Evolutionary conservation across 2,797 vertebrate species (phyloP).

Genomic region (Sebastes iracundus): DNA sequence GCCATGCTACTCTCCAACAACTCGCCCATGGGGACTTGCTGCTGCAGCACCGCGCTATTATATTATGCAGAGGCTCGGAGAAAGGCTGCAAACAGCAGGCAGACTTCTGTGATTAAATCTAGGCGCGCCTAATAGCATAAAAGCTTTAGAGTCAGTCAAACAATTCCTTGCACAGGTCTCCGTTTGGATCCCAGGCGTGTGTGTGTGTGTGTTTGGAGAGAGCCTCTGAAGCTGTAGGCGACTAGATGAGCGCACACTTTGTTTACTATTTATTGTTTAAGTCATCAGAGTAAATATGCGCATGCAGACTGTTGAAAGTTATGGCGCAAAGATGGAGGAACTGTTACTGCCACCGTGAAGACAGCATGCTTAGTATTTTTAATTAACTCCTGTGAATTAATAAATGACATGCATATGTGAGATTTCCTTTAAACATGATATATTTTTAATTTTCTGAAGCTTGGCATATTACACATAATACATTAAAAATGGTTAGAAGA

Average conservation of each 20-base stretch:
- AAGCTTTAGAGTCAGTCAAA: constrained; percentile 65
- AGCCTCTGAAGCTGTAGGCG: not conserved
- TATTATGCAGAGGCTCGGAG: constrained; percentile 60
- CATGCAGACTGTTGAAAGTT: constrained; percentile 13
- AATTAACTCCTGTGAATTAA: constrained; percentile 47
- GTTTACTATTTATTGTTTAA: constrained; percentile 33
- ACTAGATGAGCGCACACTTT: constrained; percentile 5
- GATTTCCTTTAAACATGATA: not conserved
- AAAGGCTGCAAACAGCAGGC: constrained; percentile 61
- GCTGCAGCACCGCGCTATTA: constrained; percentile 56
- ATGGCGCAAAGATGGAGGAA: constrained; percentile 5
- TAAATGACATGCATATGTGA: constrained; percentile 17
- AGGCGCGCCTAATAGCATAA: constrained; percentile 63
- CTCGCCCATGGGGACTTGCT: constrained; percentile 69
- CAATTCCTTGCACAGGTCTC: constrained; percentile 47
- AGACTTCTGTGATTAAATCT: constrained; percentile 71
- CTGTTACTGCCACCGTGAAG: constrained; percentile 13
- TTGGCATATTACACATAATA: constrained; percentile 6
- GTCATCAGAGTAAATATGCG: constrained; percentile 12
- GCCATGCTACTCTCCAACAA: constrained; percentile 67
- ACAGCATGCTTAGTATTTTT: not conserved
- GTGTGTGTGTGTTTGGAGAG: constrained; percentile 9
- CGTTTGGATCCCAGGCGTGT: constrained; percentile 30
- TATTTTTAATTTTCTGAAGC: constrained; percentile 7
- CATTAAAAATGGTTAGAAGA: constrained; percentile 20